phyloP scores from a whole-genome alignment of 2,888 invertebrate species.

The Nomada fucata region DNA sequence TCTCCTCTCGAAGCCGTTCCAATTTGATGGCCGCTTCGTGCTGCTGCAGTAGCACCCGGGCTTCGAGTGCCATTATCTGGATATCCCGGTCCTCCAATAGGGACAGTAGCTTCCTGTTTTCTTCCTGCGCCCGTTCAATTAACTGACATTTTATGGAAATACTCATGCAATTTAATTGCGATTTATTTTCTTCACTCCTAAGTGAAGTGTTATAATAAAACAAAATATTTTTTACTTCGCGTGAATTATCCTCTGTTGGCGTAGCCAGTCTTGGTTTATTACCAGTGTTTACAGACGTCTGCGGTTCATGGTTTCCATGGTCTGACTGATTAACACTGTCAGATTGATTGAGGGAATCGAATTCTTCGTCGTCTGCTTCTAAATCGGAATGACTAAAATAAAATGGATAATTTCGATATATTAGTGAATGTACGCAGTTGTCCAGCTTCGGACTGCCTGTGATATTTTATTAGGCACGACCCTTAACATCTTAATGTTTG shows the following conservation, averaged over 20 bases:
- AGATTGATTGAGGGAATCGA: slow-evolving; percentile 85
- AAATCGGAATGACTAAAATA: slow-evolving; percentile 86
- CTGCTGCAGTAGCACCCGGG: slow-evolving; percentile 80
- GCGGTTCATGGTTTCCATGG: slow-evolving; percentile 77
- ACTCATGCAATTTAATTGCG: neutral
- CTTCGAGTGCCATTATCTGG: slow-evolving; percentile 82
- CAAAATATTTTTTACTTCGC: slow-evolving; percentile 76
- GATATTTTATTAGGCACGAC: slow-evolving; percentile 70
- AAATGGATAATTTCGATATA: slow-evolving; percentile 38
- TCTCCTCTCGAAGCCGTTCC: slow-evolving; percentile 81
- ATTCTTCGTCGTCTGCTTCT: slow-evolving; percentile 87
- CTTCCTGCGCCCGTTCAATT: slow-evolving; percentile 82
- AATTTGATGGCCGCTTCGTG: slow-evolving; percentile 80
- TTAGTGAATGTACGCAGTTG: slow-evolving; percentile 42
- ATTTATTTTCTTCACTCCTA: neutral
- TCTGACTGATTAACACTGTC: slow-evolving; percentile 80
- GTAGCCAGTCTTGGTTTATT: slow-evolving; percentile 81
- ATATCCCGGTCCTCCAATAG: slow-evolving; percentile 83
- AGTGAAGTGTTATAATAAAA: neutral
- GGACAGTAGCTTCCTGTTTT: slow-evolving; percentile 82
- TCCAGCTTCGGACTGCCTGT: slow-evolving; percentile 35
- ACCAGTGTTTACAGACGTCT: slow-evolving; percentile 71
- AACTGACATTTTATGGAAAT: slow-evolving; percentile 71
- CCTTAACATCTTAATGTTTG: slow-evolving; percentile 44
- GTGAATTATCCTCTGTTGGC: slow-evolving; percentile 82